Conservation (phyloP, 2,888 invertebrate species). For the Lottia gigantea region DNA sequence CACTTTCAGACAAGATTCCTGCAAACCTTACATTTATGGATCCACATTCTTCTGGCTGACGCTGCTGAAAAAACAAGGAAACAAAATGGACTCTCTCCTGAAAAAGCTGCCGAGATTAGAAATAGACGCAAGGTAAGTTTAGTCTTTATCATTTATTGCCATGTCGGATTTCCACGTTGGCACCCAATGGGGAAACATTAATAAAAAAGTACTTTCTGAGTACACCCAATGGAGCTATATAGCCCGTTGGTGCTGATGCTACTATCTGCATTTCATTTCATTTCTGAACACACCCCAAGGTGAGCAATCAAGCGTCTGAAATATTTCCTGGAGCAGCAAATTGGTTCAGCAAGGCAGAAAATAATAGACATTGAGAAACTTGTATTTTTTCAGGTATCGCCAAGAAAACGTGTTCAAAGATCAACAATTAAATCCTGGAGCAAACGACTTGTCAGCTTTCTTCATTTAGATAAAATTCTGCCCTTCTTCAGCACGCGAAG, state of each 20-base stretch:
- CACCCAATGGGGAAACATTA: too few species aligned
- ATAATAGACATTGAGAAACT: too few species aligned
- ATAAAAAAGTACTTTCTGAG: too few species aligned
- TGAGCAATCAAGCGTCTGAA: too few species aligned
- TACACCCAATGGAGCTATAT: too few species aligned
- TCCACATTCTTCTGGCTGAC: background rate
- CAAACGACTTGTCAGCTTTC: background rate
- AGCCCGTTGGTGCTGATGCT: too few species aligned
- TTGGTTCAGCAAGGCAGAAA: too few species aligned
- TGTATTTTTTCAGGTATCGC: background rate
- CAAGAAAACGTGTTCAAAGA: background rate
- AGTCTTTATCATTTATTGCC: too few species aligned
- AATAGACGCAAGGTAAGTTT: background rate
- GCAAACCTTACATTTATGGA: background rate
- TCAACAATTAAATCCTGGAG: conserved; percentile 8
- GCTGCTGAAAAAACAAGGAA: background rate
- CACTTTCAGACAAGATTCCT: background rate
- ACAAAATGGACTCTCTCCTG: background rate
- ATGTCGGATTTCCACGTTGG: too few species aligned
- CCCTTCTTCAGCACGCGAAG: background rate
- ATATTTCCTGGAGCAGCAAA: too few species aligned
- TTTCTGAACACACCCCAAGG: too few species aligned
- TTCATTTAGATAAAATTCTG: background rate
- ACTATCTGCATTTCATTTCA: too few species aligned
- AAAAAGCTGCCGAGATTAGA: background rate